These are phyloP conservation scores for Idaea straminata DNA, from an alignment of 2,888 invertebrate genomes.

Conservation along the genomic window DNA sequence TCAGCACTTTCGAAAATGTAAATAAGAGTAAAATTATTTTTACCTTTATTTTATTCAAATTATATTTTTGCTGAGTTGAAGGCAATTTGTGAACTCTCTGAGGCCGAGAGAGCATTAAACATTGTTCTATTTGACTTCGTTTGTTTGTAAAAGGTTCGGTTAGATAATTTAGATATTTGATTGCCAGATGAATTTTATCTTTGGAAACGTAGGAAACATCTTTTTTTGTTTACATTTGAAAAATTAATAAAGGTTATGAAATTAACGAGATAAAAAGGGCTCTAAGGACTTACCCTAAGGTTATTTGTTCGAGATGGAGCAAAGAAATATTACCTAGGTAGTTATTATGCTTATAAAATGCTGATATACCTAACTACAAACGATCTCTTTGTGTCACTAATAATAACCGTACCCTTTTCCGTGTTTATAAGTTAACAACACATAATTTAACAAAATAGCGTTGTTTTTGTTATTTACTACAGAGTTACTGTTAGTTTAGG, in stretches of 20 bases:
- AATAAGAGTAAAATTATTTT: constrained; percentile 30
- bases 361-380: constrained; percentile 7
- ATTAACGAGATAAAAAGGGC: neutral
- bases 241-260: neutral
- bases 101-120: neutral
- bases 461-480: constrained; percentile 27
- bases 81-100: constrained; percentile 1
- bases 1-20: constrained; percentile 44
- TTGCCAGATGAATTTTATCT: neutral
- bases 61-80: constrained; percentile 10
- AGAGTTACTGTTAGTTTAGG: constrained; percentile 31
- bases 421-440: constrained; percentile 11
- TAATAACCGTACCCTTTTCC: constrained; percentile 1
- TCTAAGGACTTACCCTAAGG: neutral
- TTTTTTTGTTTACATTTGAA: neutral
- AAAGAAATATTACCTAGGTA: neutral
- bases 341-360: constrained; percentile 1
- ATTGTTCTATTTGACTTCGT: neutral
- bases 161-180: neutral
- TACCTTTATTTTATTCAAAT: constrained; percentile 16
- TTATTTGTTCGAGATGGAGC: no score
- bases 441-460: constrained; percentile 20
- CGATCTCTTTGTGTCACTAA: neutral
- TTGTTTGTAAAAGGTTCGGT: neutral
- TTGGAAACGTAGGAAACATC: neutral